These are phyloP conservation scores for Heterochromis multidens DNA, from an alignment of 2,113 vertebrate species.

Conservation along the genomic window DNA sequence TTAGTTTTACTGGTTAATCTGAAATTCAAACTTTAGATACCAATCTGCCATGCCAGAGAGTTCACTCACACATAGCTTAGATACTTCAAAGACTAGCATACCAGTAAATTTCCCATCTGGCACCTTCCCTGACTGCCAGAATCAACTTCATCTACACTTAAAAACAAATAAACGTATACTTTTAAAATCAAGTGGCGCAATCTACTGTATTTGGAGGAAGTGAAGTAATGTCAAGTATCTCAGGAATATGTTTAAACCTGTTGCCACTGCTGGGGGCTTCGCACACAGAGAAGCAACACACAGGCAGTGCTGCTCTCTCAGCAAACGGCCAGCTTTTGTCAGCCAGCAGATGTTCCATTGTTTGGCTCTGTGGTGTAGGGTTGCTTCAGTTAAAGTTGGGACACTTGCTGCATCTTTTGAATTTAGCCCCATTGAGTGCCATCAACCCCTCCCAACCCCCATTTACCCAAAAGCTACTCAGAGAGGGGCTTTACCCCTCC, in stretches of 20 bases:
- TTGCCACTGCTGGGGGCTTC: conserved; percentile 8
- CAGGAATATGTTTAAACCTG: conserved; percentile 21
- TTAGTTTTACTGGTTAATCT: not conserved
- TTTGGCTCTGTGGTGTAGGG: conserved; percentile 55
- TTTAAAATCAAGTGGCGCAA: not conserved
- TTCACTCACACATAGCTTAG: not conserved
- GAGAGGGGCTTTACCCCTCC: conserved; percentile 54
- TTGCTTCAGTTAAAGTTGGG: conserved; percentile 71
- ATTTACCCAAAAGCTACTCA: conserved; percentile 41
- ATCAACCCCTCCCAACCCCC: conserved; percentile 23
- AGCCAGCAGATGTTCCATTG: conserved; percentile 75
- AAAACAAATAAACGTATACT: not conserved
- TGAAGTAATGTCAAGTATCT: not conserved
- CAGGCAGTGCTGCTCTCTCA: conserved; percentile 1
- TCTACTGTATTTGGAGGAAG: not conserved
- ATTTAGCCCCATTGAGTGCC: conserved; percentile 58
- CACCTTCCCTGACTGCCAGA: not conserved
- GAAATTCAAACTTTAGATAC: not conserved
- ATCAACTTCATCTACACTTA: not conserved
- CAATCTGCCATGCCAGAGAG: not conserved
- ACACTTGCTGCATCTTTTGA: conserved; percentile 75
- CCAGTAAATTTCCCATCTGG: not conserved
- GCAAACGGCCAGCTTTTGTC: conserved; percentile 47
- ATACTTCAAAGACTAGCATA: not conserved
- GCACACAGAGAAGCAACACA: not conserved